phyloP scores from a whole-genome alignment of 1,140 invertebrate genomes.

The Zaprionus taronus region DNA sequence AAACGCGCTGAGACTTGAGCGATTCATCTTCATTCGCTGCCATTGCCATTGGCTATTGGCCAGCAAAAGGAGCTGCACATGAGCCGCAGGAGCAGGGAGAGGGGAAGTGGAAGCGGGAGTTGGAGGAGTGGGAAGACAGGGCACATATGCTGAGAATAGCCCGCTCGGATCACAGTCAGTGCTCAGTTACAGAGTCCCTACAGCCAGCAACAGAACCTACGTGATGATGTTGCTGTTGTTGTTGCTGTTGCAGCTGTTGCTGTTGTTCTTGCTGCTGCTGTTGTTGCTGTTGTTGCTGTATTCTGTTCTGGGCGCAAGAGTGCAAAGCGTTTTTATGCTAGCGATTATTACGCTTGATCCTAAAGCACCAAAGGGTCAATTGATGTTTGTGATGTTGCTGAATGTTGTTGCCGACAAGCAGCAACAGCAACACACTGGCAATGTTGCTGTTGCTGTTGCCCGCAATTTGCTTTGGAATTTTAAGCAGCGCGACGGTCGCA shows the following conservation, averaged over 20 bases:
- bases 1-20: conserved; percentile 50
- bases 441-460: conserved; percentile 52
- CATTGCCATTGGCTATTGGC: conserved; percentile 50
- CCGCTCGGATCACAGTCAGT: conserved; percentile 2
- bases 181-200: conserved; percentile 28
- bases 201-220: conserved; percentile 6
- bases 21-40: conserved; percentile 54
- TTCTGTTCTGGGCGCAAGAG: conserved; percentile 64
- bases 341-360: conserved; percentile 84
- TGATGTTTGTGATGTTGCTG: conserved; percentile 83
- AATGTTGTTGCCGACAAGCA: conserved; percentile 59
- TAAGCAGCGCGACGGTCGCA: conserved; percentile 70
- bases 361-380: conserved; percentile 83
- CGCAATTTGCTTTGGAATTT: conserved; percentile 83
- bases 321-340: conserved; percentile 83
- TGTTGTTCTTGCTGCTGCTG: conserved; percentile 14
- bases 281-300: conserved; percentile 11
- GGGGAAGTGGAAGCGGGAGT: neutral
- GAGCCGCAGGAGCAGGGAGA: neutral
- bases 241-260: neutral
- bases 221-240: conserved; percentile 1
- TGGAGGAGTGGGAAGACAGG: conserved; percentile 1
- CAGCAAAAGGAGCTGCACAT: neutral
- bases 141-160: conserved; percentile 23
- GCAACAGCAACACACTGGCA: conserved; percentile 32